Evolutionary conservation across 2,888 invertebrate genomes (phyloP), one percentile per base, ranked within the genome.

Genomic region (Odontocerum albicorne): DNA sequence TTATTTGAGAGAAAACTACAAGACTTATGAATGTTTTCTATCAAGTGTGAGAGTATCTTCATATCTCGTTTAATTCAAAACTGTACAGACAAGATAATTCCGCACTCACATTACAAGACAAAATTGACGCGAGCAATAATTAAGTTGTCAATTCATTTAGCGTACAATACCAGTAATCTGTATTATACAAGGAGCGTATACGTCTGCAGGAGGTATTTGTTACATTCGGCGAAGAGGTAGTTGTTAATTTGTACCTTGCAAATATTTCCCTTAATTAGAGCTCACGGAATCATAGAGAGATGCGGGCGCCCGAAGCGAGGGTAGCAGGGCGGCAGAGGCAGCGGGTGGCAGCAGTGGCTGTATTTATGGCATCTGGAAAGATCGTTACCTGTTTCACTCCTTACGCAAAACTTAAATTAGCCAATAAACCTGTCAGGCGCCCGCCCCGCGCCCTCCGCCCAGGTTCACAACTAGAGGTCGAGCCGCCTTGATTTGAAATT

Each of bases 341-440:
- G 21, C 27, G 21, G 15, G 35, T 21, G 43, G 31, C 3, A 43
- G 20, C 16, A 36, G 27, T 16, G 38, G 43, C 42, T 47, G 60
- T 58, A 58, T 60, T 60, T 57, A 60, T 60, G 57, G 57, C 63
- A 65, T 64, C 65, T 64, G 62, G 53, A 57, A 65, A 65, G 65
- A 63, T 64, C 64, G 61, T 65, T 66, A 66, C 70, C 69, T 72
- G 72, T 72, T 73, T 72, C 73, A 72, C 73, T 73, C 70, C 68
- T 62, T 62, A 71, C 70, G 71, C 73, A 76, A 77, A 77, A 77
- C 75, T 77, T 77, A 74, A 77, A 77, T 77, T 76, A 77, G 77
- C 74, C 72, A 72, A 77, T 77, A 77, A 77, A 77, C 72, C 75
- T 76, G 75, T 74, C 76, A 66, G 57, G 56, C 47, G 43, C 51